A percentile compares a stretch with the other conserved stretches of the same genome.
Conservation (phyloP, 2,113 vertebrate species). For the Petaurus breviceps region DNA sequence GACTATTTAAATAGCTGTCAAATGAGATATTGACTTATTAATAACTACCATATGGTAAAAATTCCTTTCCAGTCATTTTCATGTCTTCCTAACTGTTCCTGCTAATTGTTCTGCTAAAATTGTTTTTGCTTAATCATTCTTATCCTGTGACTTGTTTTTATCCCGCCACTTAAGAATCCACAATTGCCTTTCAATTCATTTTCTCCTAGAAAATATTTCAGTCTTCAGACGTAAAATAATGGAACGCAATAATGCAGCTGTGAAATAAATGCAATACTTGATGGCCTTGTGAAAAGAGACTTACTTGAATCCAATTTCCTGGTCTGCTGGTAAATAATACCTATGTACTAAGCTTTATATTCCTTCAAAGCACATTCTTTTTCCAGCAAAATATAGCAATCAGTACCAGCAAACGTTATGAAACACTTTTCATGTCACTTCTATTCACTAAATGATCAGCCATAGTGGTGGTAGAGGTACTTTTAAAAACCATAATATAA, state of each 20-base stretch:
- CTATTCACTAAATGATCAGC: not conserved
- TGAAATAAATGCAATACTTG: slow-evolving; percentile 29
- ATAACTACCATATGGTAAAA: slow-evolving; percentile 74
- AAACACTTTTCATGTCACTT: not conserved
- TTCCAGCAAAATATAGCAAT: slow-evolving; percentile 6
- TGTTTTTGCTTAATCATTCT: slow-evolving; percentile 41
- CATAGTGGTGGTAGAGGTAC: not conserved
- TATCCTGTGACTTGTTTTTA: slow-evolving; percentile 32
- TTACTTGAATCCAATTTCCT: slow-evolving; percentile 40
- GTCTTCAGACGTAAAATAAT: not conserved
- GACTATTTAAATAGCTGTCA: slow-evolving; percentile 72
- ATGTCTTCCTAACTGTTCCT: slow-evolving; percentile 65
- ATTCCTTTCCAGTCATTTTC: slow-evolving; percentile 68
- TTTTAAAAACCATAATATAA: not conserved
- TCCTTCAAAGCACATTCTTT: slow-evolving; percentile 24
- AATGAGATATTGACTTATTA: slow-evolving; percentile 77
- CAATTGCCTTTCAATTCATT: not conserved
- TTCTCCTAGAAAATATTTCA: slow-evolving; percentile 41
- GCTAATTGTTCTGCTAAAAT: slow-evolving; percentile 63
- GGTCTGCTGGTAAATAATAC: not conserved
- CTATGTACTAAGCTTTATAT: slow-evolving; percentile 5
- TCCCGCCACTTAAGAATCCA: slow-evolving; percentile 31
- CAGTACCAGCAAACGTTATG: not conserved
- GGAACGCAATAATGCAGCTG: not conserved
- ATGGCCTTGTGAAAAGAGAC: not conserved